Conservation (phyloP, 2,797 vertebrate species). For the Onychomys torridus region DNA sequence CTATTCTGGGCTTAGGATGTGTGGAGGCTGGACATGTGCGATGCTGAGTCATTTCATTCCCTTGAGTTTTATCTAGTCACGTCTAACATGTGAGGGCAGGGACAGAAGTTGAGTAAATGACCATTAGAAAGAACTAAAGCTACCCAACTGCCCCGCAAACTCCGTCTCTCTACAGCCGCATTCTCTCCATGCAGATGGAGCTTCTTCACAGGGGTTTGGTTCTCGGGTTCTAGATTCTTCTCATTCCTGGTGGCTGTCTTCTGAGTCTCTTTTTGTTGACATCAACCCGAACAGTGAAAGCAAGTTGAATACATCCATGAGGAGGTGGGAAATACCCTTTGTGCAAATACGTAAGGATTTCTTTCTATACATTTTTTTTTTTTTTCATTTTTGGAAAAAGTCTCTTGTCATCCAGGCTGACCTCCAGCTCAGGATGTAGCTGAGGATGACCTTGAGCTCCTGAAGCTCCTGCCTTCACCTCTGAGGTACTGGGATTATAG, state of each 20-base stretch:
- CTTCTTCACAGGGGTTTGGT: neutral
- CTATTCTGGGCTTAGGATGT: neutral
- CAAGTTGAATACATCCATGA: neutral
- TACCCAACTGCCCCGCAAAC: neutral
- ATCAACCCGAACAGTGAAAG: neutral
- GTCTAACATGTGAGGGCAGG: neutral
- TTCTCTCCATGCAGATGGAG: neutral
- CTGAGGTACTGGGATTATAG: neutral
- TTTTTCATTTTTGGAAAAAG: neutral
- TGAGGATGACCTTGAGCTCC: neutral
- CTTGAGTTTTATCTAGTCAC: neutral
- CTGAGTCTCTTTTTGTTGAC: neutral
- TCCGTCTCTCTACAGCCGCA: neutral
- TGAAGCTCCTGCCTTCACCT: neutral
- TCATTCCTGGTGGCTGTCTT: neutral
- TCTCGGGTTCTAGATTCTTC: neutral
- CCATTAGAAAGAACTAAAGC: neutral
- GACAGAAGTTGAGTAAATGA: neutral
- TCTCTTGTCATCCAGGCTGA: neutral
- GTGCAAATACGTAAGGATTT: neutral
- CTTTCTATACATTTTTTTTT: neutral
- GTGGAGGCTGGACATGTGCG: neutral
- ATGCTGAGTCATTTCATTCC: neutral
- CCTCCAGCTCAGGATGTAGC: neutral
- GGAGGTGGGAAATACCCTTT: neutral